phyloP scores from a whole-genome alignment of 1,140 invertebrate genomes.

The Wiebesia pumilae region DNA sequence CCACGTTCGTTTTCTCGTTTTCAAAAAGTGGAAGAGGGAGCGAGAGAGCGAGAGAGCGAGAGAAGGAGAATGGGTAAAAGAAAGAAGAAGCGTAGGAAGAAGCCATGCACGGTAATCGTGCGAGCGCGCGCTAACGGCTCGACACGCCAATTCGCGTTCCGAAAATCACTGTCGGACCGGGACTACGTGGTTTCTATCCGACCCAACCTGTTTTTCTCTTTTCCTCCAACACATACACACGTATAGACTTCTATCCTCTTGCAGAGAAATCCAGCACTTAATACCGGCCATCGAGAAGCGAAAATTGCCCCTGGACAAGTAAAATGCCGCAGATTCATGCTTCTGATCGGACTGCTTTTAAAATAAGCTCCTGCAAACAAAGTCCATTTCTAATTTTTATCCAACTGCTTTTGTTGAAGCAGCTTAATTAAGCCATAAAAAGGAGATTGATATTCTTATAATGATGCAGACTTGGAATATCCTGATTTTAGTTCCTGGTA shows the following conservation, averaged over 20 bases:
- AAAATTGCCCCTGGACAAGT: neutral
- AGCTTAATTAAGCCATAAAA: neutral
- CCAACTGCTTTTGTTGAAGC: neutral
- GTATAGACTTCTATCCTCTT: neutral
- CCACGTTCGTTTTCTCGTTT: conserved; percentile 63
- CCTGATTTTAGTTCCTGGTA: no score
- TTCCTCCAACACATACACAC: neutral
- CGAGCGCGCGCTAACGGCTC: conserved; percentile 57
- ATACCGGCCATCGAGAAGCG: neutral
- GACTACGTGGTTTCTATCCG: neutral
- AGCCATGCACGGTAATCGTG: neutral
- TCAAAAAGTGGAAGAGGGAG: neutral
- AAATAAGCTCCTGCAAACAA: neutral
- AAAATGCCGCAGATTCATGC: neutral
- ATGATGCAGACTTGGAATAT: neutral
- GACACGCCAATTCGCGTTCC: conserved; percentile 63
- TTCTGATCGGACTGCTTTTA: neutral
- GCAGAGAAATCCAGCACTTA: neutral
- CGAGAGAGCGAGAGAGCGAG: neutral
- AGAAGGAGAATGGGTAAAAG: neutral
- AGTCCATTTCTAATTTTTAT: neutral
- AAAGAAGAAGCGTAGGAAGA: no score
- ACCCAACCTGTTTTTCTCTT: neutral
- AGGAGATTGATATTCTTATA: neutral
- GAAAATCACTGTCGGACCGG: conserved; percentile 58